Percentiles rank a stretch among this genome's conserved stretches.
Conservation (phyloP, 2,113 vertebrate species). For the Silurus meridionalis region DNA sequence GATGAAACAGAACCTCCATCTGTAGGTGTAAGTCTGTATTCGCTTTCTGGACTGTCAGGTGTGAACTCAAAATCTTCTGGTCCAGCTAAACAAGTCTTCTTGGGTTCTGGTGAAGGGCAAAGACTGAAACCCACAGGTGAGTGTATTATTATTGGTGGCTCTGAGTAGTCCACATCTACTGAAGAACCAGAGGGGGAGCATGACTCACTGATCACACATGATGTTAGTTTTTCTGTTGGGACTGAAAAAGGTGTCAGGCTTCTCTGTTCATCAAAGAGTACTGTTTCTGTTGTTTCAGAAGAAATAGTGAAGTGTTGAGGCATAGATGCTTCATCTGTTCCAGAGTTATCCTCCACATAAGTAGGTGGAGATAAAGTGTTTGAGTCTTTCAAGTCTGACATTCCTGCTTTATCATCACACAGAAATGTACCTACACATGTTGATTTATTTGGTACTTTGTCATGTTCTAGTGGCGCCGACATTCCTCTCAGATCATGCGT, state of each 20-base stretch:
- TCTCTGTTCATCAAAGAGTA: not conserved
- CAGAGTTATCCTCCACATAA: not conserved
- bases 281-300: conserved; percentile 18
- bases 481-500: not conserved
- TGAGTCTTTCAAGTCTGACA: not conserved
- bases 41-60: conserved; percentile 50
- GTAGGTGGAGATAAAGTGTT: not conserved
- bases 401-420: not conserved
- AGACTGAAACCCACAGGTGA: conserved; percentile 25
- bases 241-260: not conserved
- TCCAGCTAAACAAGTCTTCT: conserved; percentile 5
- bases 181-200: not conserved
- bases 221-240: not conserved
- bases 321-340: not conserved
- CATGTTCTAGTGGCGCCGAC: conserved; percentile 1
- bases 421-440: not conserved
- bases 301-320: conserved; percentile 6
- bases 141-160: conserved; percentile 35
- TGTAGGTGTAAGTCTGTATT: conserved; percentile 35
- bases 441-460: not conserved
- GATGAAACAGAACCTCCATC: conserved; percentile 46
- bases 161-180: not conserved
- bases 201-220: conserved; percentile 12
- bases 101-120: conserved; percentile 36
- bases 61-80: conserved; percentile 48